Evolutionary conservation across 1,140 invertebrate genomes (phyloP), one percentile per base, ranked within the genome.

Genomic region (Drosophila asahinai): DNA sequence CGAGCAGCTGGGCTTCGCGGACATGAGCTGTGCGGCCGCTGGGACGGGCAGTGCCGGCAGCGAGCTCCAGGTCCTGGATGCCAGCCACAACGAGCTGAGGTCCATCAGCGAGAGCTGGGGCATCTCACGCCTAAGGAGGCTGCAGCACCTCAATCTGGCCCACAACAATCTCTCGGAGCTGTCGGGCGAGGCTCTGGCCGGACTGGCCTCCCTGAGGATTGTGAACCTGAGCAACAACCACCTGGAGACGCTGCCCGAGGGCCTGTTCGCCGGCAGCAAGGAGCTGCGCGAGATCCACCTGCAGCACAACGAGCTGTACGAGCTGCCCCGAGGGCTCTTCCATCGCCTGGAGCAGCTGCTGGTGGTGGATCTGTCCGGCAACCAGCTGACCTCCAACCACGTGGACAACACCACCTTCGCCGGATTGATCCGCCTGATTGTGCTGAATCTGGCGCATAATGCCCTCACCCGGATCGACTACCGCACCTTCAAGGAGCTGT

Each of bases 151-250:
- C 8, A 95, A 96, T 79, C 92, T 98, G 60, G 96, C 97, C 91
- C 95, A 97, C 84, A 98, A 98, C 92, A 95, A 96, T 72, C 96
- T 98, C 63, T 94, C 94, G n/a, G 95, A 97, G 81, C 95, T 98
- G 61, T 96, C 96, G 40, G 95, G 96, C 57, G 96, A 96, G 86
- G 95, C 97, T 14, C 94, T 98, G 59, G 94, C 95, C 33, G 96
- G 97, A 6, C 94, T 98, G 27, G 95, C 95, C 8, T 96, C 95
- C 30, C 93, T 98, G 73, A 94, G 96, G 73, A 95, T 97, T 22
- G 94, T 98, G 19, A 98, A 98, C 93, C 94, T 97, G 92, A 97
- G 97, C 52, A 95, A 96, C 90, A 98, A 98, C 91, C 95, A 95
- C 59, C 93, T 98, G 78, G 95, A 95, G 64, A 95, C 95, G 0